A percentile compares a stretch with the other conserved stretches of the same genome.
These are phyloP conservation scores for Lota lota DNA, from an alignment of 2,113 vertebrate genomes.

Conservation along the genomic window DNA sequence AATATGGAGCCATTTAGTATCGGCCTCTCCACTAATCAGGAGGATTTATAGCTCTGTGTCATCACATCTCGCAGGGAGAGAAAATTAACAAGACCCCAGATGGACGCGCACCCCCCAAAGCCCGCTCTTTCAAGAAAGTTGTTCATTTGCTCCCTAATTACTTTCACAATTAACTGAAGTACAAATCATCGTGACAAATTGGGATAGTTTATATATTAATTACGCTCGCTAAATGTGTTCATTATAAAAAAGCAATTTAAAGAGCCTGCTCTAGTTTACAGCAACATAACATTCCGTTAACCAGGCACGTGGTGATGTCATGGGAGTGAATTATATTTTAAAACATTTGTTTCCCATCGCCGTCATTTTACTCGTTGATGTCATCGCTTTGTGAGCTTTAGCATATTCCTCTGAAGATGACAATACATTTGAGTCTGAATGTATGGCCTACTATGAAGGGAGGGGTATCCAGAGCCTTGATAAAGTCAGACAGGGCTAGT, in stretches of 20 bases:
- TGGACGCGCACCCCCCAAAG: conserved; percentile 86
- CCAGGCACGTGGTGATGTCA: background rate
- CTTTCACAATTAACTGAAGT: conserved; percentile 99
- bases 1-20: conserved; percentile 99
- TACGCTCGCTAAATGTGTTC: conserved; percentile 90
- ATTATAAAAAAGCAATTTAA: conserved; percentile 96
- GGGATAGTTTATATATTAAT: conserved; percentile 98
- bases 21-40: conserved; percentile 94
- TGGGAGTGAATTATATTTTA: too few species aligned
- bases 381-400: too few species aligned
- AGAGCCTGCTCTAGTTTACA: conserved; percentile 60
- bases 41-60: conserved; percentile 97
- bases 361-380: too few species aligned
- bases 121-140: conserved; percentile 92
- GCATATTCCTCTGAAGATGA: too few species aligned
- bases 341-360: too few species aligned
- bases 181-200: conserved; percentile 99
- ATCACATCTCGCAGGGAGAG: conserved; percentile 91
- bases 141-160: conserved; percentile 97
- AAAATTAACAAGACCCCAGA: conserved; percentile 94
- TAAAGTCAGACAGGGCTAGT: too few species aligned
- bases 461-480: too few species aligned
- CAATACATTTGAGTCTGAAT: too few species aligned
- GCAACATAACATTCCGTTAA: too few species aligned
- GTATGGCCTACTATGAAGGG: too few species aligned